Evolutionary conservation across 2,888 invertebrate genomes (phyloP), one percentile per base, ranked within the genome.

Genomic region (Metellina segmentata): DNA sequence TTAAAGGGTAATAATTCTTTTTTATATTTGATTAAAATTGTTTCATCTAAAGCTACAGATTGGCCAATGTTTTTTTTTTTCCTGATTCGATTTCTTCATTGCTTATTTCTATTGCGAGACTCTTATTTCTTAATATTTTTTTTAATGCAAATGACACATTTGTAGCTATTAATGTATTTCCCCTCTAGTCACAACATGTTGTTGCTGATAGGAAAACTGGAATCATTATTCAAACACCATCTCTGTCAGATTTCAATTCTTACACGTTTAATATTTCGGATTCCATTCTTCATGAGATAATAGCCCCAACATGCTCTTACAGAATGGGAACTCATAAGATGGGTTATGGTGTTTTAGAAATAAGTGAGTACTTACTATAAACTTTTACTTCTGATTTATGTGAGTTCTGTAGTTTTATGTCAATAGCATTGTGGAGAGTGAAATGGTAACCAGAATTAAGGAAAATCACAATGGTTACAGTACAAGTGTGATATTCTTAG

Each of bases 271-370:
- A 93, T 82, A 72, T 93, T n/a, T 75, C 88, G 16, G 85, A 93
- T 2, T 34, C 72, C 9, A 51, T 93, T 20, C 94, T 96, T 92
- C 96, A 96, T 94, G 99, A 99, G 96, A 96, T 99, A 81, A 96
- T 97, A 95, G 97, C 98, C 93, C 99, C 99, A 2, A 98, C 99
- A 0, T 98, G 98, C 94, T 98, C 98, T 0, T 99, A 99, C 95
- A 96, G 99, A 94, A 99, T 99, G 99, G 99, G 99, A 0, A 97
- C 97, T 34, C 94, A 95, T 5, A 96, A 97, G 93, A 97, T 98
- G 95, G 99, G 98, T 1, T 98, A 97, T 95, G 98, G 98, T 69
- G 97, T 97, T 93, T 97, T 97, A 9, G 95, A 97, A 87, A 95
- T 98, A 93, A 97, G 98, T 95, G 94, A 94, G 94, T 93, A 34